These are phyloP conservation scores for Drosophila buzzatii DNA, from an alignment of 2,888 invertebrate species.

Conservation along the genomic window DNA sequence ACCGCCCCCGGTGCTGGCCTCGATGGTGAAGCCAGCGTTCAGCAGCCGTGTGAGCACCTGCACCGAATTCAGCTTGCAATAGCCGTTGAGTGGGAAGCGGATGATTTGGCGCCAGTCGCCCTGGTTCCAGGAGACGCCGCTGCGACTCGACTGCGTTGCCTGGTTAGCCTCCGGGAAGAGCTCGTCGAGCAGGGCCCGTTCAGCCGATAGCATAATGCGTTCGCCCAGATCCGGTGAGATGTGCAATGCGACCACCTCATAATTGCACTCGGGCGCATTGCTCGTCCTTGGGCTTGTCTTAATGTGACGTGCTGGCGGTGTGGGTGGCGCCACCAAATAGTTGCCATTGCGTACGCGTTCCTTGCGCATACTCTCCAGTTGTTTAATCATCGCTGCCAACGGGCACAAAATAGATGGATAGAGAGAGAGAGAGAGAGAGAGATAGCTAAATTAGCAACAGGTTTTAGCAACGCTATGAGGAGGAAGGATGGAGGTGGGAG, in stretches of 20 bases:
- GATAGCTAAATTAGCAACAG: conserved; percentile 31
- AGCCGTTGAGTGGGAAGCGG: conserved; percentile 94
- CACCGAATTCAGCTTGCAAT: conserved; percentile 94
- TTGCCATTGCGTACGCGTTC: conserved; percentile 88
- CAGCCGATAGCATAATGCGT: conserved; percentile 93
- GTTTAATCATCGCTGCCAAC: conserved; percentile 89
- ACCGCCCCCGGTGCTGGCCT: conserved; percentile 94
- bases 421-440: background rate
- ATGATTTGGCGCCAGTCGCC: conserved; percentile 93
- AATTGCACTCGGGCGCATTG: conserved; percentile 85
- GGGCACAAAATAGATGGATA: background rate
- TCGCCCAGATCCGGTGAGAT: conserved; percentile 90
- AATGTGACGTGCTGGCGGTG: conserved; percentile 83
- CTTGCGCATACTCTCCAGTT: conserved; percentile 90
- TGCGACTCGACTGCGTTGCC: conserved; percentile 91
- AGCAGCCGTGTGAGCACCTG: conserved; percentile 93
- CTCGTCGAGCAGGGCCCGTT: conserved; percentile 91
- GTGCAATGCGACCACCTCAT: conserved; percentile 94
- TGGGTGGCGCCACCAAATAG: conserved; percentile 85
- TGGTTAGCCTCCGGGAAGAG: conserved; percentile 92
- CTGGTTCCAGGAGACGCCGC: conserved; percentile 93
- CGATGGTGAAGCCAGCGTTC: conserved; percentile 91
- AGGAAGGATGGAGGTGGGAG: no score
- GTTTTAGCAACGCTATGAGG: background rate
- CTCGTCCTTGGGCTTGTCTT: conserved; percentile 80